Evolutionary conservation across 2,113 vertebrate genomes (phyloP), one percentile per base, ranked within the genome.

Genomic region (Arenaria interpres): DNA sequence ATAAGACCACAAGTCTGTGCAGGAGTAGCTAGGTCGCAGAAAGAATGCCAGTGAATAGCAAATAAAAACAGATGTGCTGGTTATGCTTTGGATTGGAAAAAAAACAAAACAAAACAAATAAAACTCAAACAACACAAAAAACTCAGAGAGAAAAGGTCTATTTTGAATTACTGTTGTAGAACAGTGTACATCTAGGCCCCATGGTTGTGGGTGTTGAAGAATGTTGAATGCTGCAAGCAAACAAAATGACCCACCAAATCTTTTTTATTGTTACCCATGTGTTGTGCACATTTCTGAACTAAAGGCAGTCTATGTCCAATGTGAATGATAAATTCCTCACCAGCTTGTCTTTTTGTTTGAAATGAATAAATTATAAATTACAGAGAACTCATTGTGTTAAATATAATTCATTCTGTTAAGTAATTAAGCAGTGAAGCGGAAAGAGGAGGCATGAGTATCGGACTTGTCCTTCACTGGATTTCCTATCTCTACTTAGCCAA

Each of bases 121-220:
- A n/a, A 20, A 27, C 0, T 2, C 4, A n/a, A 33, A 54, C 14
- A 28, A 14, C 5, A 37, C 5, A 32, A 53, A 27, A 20, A 18
- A 4, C 10, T 3, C 35, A 22, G 15, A 64, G 24, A 41, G 7
- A 66, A 89, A 74, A 69, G 5, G 12, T 56, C 9, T 53, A 1
- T 76, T 85, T 78, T 41, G 14, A 51, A 45, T 71, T 53, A n/a
- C 21, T 75, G 7, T 39, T 66, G 27, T 62, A 62, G 45, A 67
- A 74, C 6, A 57, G 12, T 32, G 10, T 75, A 17, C 62, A 6
- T 41, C 9, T 51, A 14, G 16, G 32, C 15, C 8, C 28, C 18
- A 4, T 25, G 46, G 12, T 75, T 93, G 63, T 16, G 37, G 20
- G 12, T 71, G 18, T 63, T 79, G 74, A 60, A 89, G 41, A 43